Evolutionary conservation across 2,797 vertebrate genomes (phyloP), one percentile per base, ranked within the genome.

Genomic region (Hydrophis major): DNA sequence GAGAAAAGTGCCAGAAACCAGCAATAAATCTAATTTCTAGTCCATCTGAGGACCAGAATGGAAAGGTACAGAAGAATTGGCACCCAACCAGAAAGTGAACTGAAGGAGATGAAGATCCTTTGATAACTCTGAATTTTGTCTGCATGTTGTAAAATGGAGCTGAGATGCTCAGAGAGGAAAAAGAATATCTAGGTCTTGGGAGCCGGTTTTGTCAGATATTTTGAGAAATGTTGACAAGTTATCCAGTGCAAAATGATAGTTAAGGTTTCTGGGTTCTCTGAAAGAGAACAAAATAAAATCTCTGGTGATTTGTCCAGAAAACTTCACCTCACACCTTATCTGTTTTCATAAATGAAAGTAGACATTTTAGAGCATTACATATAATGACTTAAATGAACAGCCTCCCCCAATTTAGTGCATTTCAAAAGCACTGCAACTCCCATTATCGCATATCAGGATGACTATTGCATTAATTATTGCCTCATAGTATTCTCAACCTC

Each of bases 11-110:
- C 93, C 87, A 93, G 57, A 69, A 93, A 89, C 69, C 32, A 66
- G 25, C 86, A 91, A 83, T 88, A 57, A 91, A 91, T 63, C 93
- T 50, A 74, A 89, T 91, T 89, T 91, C 60, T 83, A 93, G n/a
- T 88, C 27, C 86, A 88, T 11, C 87, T 60, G 27, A 89, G 20
- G 12, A 89, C 50, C 57, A 66, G 32, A 83, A 89, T n/a, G 90
- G 93, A 93, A 93, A 93, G 93, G 66, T 91, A 93, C 90, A 93
- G 69, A 69, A 86, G 42, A 32, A 50, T 12, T 89, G 69, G 59
- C 32, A 83, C 12, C 13, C 13, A 32, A 6, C 32, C 55, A 74
- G 55, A 74, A 60, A 56, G 20, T 59, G 20, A 27, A 2, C 13
- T n/a, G 47, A n/a, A 90, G 37, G 61, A 28, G 61, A 16, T 25